A percentile compares a stretch with the other conserved stretches of the same genome.
Evolutionary conservation across 2,797 vertebrate genomes (phyloP).

Genomic region (Spea hammondii): DNA sequence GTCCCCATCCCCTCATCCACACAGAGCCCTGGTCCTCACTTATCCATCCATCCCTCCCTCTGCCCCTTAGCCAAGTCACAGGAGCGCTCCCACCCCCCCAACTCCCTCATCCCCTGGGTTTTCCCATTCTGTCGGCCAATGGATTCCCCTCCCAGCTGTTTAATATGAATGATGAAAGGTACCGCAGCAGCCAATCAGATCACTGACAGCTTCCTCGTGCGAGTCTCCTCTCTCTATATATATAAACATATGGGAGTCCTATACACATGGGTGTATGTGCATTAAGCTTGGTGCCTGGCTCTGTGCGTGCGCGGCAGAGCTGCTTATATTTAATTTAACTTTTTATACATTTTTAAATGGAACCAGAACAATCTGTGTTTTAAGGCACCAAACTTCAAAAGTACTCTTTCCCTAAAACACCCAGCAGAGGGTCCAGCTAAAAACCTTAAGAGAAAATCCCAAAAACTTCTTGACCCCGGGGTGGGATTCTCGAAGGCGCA

Average conservation of each 20-base stretch:
- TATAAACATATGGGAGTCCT: constrained; percentile 48
- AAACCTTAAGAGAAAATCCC: background rate
- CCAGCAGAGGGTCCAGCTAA: background rate
- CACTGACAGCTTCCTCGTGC: constrained; percentile 35
- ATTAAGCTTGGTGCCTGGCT: background rate
- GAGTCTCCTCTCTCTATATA: constrained; percentile 36
- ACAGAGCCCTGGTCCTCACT: constrained; percentile 27
- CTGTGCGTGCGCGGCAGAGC: background rate
- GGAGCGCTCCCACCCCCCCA: constrained; percentile 30
- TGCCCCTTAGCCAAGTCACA: constrained; percentile 51
- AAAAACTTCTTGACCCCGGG: background rate
- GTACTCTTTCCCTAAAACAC: background rate
- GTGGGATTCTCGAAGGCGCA: background rate
- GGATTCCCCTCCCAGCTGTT: constrained; percentile 60
- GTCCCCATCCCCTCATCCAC: constrained; percentile 33
- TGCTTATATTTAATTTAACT: constrained; percentile 19
- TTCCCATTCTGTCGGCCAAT: constrained; percentile 55
- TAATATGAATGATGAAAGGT: constrained; percentile 70
- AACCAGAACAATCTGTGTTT: background rate
- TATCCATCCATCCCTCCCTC: constrained; percentile 36
- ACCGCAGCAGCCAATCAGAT: constrained; percentile 63
- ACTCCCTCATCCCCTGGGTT: constrained; percentile 32
- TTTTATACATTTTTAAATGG: background rate
- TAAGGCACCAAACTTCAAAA: constrained; percentile 1
- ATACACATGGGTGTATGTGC: constrained; percentile 45